Conservation (phyloP, 2,888 invertebrate genomes). For the Platycheirus albimanus region DNA sequence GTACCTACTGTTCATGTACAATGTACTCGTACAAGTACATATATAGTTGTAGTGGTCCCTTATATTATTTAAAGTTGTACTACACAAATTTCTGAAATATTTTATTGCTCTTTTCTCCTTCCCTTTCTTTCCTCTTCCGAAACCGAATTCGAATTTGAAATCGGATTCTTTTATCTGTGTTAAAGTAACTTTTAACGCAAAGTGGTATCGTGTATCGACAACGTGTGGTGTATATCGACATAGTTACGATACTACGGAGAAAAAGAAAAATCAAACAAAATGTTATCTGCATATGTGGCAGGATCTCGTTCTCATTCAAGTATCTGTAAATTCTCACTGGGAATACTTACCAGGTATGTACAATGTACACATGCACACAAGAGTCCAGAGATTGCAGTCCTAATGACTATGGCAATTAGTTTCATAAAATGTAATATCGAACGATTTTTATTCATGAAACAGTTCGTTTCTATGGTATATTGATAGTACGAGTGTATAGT, state of each 20-base stretch:
- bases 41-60: not conserved
- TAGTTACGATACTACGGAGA: not conserved
- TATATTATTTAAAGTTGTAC: not conserved
- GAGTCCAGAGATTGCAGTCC: conserved; percentile 22
- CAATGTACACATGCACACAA: too few relatives aligned
- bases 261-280: not conserved
- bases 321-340: not conserved
- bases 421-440: conserved; percentile 37
- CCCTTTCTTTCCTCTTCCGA: not conserved
- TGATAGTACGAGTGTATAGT: too few relatives aligned
- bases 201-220: conserved; percentile 26
- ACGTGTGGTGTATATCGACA: conserved; percentile 7
- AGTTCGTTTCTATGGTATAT: not conserved
- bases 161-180: conserved; percentile 35
- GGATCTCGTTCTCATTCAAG: not conserved
- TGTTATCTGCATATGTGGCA: not conserved
- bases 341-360: too few relatives aligned
- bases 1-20: conserved; percentile 74
- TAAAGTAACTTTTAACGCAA: conserved; percentile 33
- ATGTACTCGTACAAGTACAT: not conserved
- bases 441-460: not conserved
- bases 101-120: not conserved
- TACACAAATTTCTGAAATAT: conserved; percentile 27
- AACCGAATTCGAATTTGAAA: conserved; percentile 9
- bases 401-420: conserved; percentile 69